Evolutionary conservation across 1,140 invertebrate species (phyloP).

Genomic region (Drosophila triauraria): DNA sequence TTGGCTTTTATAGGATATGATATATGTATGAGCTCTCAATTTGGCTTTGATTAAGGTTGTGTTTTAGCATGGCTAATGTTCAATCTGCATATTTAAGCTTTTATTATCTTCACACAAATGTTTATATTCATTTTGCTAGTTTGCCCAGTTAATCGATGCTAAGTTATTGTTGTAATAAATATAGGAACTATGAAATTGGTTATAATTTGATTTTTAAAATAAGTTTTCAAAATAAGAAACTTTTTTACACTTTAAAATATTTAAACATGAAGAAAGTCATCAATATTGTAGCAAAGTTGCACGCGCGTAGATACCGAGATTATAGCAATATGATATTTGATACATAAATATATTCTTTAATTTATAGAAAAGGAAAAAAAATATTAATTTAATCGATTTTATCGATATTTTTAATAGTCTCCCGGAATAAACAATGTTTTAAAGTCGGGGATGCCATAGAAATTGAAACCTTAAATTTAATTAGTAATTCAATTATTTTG

Average conservation of each 20-base stretch:
- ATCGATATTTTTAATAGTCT: neutral
- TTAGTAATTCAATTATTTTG: too few relatives aligned
- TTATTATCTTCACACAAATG: neutral
- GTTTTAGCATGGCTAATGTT: neutral
- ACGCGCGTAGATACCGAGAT: too few relatives aligned
- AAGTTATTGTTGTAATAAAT: neutral
- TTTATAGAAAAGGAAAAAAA: too few relatives aligned
- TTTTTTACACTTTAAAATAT: neutral
- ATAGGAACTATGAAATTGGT: neutral
- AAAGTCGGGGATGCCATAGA: neutral
- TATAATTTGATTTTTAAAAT: neutral
- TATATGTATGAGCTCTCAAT: conserved; percentile 14
- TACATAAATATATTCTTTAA: too few relatives aligned
- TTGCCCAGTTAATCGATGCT: neutral
- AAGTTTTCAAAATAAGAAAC: too few relatives aligned
- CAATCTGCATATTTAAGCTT: neutral
- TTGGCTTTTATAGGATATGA: neutral
- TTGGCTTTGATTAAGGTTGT: conserved; percentile 6
- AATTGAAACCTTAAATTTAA: too few relatives aligned
- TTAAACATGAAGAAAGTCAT: neutral
- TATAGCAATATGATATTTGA: too few relatives aligned
- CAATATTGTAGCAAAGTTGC: too few relatives aligned
- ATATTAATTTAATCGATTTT: too few relatives aligned
- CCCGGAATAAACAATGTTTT: neutral
- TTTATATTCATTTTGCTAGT: neutral